Evolutionary conservation across 1,140 invertebrate genomes (phyloP).

Genomic region (Eupeodes corollae): DNA sequence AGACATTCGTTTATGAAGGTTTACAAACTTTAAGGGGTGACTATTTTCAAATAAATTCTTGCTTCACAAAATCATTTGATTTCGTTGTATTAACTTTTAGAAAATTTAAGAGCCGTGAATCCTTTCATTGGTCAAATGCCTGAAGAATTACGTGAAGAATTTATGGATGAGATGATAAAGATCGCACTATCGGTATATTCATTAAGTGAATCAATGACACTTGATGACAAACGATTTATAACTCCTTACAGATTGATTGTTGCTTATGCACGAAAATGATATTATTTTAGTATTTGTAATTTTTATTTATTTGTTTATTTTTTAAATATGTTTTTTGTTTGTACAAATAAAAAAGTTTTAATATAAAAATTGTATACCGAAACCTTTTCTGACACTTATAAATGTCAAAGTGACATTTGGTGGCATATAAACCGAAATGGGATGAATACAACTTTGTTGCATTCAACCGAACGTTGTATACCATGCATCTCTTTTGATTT

Average conservation of each 20-base stretch:
- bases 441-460: no score
- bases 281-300: no score
- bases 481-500: no score
- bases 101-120: constrained; percentile 58
- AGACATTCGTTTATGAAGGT: constrained; percentile 51
- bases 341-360: no score
- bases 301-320: no score
- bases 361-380: no score
- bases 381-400: no score
- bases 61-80: not conserved
- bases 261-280: constrained; percentile 40
- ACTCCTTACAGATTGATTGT: constrained; percentile 45
- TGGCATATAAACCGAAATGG: no score
- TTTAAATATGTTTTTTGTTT: no score
- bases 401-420: no score
- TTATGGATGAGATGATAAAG: constrained; percentile 45
- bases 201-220: constrained; percentile 33
- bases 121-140: constrained; percentile 61
- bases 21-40: constrained; percentile 47
- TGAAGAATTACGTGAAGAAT: constrained; percentile 46
- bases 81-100: constrained; percentile 37
- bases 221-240: constrained; percentile 30
- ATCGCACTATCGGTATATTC: constrained; percentile 40
- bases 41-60: constrained; percentile 7
- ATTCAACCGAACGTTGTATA: no score